Evolutionary conservation across 2,113 vertebrate genomes (phyloP), one percentile per base, ranked within the genome.

Genomic region (Lycocorax pyrrhopterus): DNA sequence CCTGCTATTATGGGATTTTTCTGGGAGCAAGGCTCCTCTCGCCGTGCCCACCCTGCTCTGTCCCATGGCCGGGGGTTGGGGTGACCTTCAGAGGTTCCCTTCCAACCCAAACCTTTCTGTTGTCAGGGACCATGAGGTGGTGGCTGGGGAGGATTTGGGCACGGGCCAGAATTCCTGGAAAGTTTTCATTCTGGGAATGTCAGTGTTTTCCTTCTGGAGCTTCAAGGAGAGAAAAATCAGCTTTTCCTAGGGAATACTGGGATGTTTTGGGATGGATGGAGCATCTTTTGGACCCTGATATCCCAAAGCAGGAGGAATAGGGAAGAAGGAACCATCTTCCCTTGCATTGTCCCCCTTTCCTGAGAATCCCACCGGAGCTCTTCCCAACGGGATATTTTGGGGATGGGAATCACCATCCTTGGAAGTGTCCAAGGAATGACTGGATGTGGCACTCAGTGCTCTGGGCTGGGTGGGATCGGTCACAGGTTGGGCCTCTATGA

Each of bases 41-140:
- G 0, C 12, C 21, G 56, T 55, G 26, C 22, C 25, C 3, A 1
- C 25, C 17, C 7, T 67, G 18, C 29, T n/a, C 41, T 8, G 19
- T 56, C 59, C 43, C 10, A 0, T 13, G 43, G 49, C 22, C 1
- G 0, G 46, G n/a, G 29, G 10, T 30, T 43, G 72, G 72, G 37
- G 15, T 58, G 52, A 35, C 21, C 32, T 32, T 9, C 62, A 32
- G 53, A 59, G 26, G 14, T 68, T 86, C 21, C 52, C 6, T 85
- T 66, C 43, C 44, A 32, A 16, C 4, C 32, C 26, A 44, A 60
- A 59, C 27, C 9, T 60, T 37, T 23, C 63, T 63, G 27, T 22
- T 10, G 4, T 8, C 25, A 26, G 11, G 37, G n/a, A 49, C 21
- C 19, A 35, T 0, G 0, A 33, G 18, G 22, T 59, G 56, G 22